Base-by-base conservation (phyloP, 2,888 invertebrate genomes). In the Cepaea hortensis region DNA sequence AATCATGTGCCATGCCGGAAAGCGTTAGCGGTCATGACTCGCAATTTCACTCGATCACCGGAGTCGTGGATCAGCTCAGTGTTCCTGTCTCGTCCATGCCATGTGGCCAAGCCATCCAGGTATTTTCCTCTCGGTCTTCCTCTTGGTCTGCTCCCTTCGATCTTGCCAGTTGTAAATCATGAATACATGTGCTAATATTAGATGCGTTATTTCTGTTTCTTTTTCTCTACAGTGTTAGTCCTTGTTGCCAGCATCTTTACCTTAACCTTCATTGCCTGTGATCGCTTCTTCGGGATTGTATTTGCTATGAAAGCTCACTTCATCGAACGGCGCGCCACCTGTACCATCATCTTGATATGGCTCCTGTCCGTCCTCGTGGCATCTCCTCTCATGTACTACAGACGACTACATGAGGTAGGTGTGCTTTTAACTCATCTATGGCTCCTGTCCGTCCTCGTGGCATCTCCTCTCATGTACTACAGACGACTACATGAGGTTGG, bases 261-360 rank as follows among this genome's bases (percentile, higher is more conserved):
- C 87, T 95, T 98, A 87, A 96, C 97, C 68, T 96, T 96, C 48
- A 96, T 98, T 0, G 97, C 97, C 82, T 97, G 97, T 92, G 97
- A 98, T 93, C 96, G 98, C 46, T 95, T 98, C 50, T 97, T 97
- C 4, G 97, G 97, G 11, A 97, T 98, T 73, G 96, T 96, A 0
- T 94, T 97, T 86, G 96, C 97, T 0, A 95, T 96, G 91, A 96
- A 97, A 90, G 96, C 96, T 0, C 96, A 96, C 89, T 94, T 97
- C 81, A 96, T 96, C 0, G 95, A 96, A 82, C 95, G 95, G 72
- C 96, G 95, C 4, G 96, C 97, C 0, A 96, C 96, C 62, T 95
- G 96, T 88, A 95, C 97, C 9, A 96, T 97, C 88, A 92, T 95
- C 1, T 91, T 95, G 3, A 96, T 96, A 3, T 97, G 97, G 97